Conservation (phyloP, 37 sponge, comb jelly and placozoan genomes). For the Ianthella basta region DNA sequence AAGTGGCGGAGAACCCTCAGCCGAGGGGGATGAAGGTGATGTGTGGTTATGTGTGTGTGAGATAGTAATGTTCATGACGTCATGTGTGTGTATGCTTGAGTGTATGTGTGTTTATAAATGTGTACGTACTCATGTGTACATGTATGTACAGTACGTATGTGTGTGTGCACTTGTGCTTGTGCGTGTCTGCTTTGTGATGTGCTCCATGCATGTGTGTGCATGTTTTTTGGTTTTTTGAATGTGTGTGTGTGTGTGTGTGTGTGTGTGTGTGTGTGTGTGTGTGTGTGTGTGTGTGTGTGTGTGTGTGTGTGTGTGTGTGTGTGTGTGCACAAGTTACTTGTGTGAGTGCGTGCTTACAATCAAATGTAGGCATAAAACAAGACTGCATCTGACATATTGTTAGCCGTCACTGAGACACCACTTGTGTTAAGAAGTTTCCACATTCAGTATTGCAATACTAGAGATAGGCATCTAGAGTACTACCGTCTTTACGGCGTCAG, state of each 20-base stretch:
- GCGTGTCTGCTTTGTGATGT: not conserved
- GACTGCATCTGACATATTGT: not conserved
- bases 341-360: not conserved
- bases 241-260: no score
- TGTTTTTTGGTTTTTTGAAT: no score
- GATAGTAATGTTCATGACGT: not conserved
- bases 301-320: constrained; percentile 4
- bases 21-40: not conserved
- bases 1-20: not conserved
- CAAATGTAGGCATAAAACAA: not conserved
- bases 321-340: constrained; percentile 16
- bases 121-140: constrained; percentile 10
- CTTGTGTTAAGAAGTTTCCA: no score
- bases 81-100: constrained; percentile 10
- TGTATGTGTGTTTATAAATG: not conserved
- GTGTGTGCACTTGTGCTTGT: not conserved
- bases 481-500: no score
- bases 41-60: not conserved
- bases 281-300: constrained; percentile 37
- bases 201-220: not conserved
- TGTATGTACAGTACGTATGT: not conserved
- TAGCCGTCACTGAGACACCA: not conserved
- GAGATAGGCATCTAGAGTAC: no score
- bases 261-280: constrained; percentile 18
- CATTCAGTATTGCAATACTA: no score